These are phyloP conservation scores for Meta bourneti DNA, from an alignment of 2,888 invertebrate species.

Conservation along the genomic window DNA sequence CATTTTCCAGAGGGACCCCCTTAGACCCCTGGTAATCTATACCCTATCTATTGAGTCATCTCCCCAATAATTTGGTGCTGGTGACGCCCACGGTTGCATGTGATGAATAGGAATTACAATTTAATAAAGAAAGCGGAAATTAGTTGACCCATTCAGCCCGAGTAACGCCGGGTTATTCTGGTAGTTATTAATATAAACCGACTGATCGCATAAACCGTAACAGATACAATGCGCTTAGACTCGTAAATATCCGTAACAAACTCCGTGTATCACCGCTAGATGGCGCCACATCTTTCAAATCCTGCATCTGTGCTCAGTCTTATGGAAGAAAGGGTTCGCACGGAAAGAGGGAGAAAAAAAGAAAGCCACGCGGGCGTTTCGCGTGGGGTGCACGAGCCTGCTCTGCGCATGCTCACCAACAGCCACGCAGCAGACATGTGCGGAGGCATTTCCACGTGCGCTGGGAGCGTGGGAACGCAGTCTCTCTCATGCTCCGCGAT, in stretches of 20 bases:
- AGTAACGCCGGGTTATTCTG: too few relatives aligned
- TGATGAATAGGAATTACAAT: too few relatives aligned
- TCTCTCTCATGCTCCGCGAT: constrained; percentile 63
- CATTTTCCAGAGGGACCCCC: too few relatives aligned
- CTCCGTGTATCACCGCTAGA: neutral
- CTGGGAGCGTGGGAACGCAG: constrained; percentile 69
- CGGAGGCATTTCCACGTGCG: constrained; percentile 67
- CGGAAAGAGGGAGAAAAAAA: neutral
- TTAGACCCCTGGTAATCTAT: too few relatives aligned
- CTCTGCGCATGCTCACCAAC: constrained; percentile 40
- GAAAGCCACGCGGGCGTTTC: constrained; percentile 49
- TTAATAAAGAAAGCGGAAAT: too few relatives aligned
- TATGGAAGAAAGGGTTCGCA: neutral
- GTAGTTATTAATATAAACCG: too few relatives aligned
- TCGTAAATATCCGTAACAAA: neutral
- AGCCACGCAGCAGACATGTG: constrained; percentile 51
- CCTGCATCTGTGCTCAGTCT: neutral
- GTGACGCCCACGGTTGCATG: too few relatives aligned
- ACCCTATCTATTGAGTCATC: too few relatives aligned
- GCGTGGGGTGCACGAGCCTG: constrained; percentile 72
- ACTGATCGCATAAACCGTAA: too few relatives aligned
- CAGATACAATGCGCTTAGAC: too few relatives aligned
- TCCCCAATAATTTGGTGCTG: too few relatives aligned
- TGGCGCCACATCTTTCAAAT: neutral
- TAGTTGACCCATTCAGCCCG: too few relatives aligned